Conservation (phyloP, 92 coral and sea anemone species). For the Plumapathes pennacea region DNA sequence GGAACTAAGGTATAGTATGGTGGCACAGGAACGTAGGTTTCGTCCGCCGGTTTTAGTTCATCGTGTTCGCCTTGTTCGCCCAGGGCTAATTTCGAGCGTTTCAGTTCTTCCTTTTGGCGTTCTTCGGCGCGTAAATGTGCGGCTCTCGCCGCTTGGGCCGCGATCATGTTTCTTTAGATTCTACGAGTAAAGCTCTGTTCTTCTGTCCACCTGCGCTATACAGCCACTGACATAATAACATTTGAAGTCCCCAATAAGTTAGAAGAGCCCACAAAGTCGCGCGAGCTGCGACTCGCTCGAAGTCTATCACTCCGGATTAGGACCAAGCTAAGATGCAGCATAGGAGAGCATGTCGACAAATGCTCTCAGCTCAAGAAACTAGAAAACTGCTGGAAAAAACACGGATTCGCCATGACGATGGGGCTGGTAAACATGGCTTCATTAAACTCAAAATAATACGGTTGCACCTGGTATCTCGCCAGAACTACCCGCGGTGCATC, state of each 20-base stretch:
- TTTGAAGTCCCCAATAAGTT: conserved; percentile 86
- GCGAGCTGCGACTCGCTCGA: too few relatives aligned
- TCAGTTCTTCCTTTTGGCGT: conserved; percentile 55
- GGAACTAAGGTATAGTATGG: conserved; percentile 96
- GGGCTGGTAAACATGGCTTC: conserved; percentile 98
- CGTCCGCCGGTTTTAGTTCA: conserved; percentile 45
- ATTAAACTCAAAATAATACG: conserved; percentile 85
- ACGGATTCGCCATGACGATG: conserved; percentile 99
- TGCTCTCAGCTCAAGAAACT: conserved; percentile 69
- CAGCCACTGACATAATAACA: conserved; percentile 93
- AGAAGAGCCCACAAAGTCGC: conserved; percentile 26
- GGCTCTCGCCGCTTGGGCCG: conserved; percentile 86
- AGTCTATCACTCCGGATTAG: conserved; percentile 10
- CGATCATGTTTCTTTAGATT: conserved; percentile 82
- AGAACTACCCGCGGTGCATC: conserved; percentile 67
- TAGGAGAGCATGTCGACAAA: conserved; percentile 29
- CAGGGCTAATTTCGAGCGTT: conserved; percentile 63
- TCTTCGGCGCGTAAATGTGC: conserved; percentile 81
- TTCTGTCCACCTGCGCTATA: conserved; percentile 90
- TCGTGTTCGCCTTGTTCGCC: conserved; percentile 34
- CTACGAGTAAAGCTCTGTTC: conserved; percentile 82
- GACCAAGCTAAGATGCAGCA: conserved; percentile 10
- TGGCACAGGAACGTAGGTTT: conserved; percentile 47
- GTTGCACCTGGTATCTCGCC: conserved; percentile 96
- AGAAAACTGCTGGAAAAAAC: conserved; percentile 88